Conservation (phyloP, 2,888 invertebrate genomes). For the Phrixothrix hirtus region DNA sequence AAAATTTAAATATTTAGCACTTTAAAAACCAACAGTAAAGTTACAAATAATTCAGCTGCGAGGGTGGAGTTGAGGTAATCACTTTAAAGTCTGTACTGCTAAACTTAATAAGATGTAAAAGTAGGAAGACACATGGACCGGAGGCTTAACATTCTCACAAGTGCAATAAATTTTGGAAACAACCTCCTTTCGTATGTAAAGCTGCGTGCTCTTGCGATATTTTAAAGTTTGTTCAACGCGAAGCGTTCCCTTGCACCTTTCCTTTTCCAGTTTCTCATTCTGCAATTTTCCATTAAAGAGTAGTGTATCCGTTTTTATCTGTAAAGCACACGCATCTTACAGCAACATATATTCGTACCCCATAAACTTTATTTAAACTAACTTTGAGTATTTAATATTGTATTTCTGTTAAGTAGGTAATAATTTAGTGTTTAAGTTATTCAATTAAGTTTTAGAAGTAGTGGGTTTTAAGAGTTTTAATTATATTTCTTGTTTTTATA, state of each 20-base stretch:
- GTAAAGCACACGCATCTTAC: constrained; percentile 21
- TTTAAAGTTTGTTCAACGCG: constrained; percentile 38
- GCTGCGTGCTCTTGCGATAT: constrained; percentile 45
- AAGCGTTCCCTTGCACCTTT: constrained; percentile 17
- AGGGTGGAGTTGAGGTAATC: constrained; percentile 9
- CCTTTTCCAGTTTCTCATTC: constrained; percentile 6
- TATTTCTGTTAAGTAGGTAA: constrained; percentile 16
- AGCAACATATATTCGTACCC: constrained; percentile 18
- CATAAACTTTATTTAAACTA: constrained; percentile 13
- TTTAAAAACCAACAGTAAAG: neutral
- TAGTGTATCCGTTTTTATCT: neutral
- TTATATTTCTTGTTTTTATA: constrained; percentile 33
- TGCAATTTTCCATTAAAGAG: constrained; percentile 2
- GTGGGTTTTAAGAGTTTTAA: neutral
- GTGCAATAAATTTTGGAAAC: constrained; percentile 45
- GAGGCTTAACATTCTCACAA: constrained; percentile 42
- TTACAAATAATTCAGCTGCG: constrained; percentile 8
- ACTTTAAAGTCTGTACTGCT: constrained; percentile 18
- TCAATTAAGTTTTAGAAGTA: constrained; percentile 4
- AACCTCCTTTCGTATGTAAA: constrained; percentile 48
- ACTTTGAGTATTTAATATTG: constrained; percentile 10
- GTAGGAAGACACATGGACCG: constrained; percentile 41
- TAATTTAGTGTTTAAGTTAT: constrained; percentile 8
- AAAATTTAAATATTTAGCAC: neutral
- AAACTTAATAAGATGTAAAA: constrained; percentile 47